Evolutionary conservation across 1,140 invertebrate genomes (phyloP).

Genomic region (Drosophila nikananu): DNA sequence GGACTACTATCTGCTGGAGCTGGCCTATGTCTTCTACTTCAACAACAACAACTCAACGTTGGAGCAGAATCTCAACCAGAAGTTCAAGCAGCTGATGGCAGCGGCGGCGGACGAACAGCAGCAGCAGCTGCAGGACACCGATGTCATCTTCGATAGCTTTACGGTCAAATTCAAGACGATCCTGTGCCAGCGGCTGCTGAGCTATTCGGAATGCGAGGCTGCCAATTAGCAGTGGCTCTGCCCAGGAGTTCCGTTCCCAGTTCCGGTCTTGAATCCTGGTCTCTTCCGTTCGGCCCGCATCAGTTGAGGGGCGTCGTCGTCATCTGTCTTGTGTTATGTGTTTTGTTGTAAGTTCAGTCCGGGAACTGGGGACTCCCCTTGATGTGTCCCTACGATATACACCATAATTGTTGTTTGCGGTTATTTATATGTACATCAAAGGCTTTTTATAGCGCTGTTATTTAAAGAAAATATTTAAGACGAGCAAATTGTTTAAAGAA

Average conservation of each 20-base stretch:
- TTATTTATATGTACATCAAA: constrained; percentile 69
- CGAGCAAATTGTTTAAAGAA: constrained; percentile 77
- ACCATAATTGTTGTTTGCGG: constrained; percentile 77
- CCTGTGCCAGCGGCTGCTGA: constrained; percentile 81
- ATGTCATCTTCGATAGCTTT: constrained; percentile 82
- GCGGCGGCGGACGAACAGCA: constrained; percentile 53
- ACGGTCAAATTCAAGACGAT: constrained; percentile 84
- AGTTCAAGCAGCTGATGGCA: constrained; percentile 79
- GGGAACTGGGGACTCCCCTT: constrained; percentile 25
- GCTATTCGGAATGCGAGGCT: constrained; percentile 71
- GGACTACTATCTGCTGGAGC: constrained; percentile 82
- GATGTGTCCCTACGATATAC: constrained; percentile 35
- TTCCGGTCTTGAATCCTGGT: constrained; percentile 33
- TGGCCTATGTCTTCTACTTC: constrained; percentile 84
- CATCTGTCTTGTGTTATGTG: constrained; percentile 43
- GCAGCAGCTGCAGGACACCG: constrained; percentile 68
- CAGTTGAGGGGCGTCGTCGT: constrained; percentile 46
- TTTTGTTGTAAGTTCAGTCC: constrained; percentile 55
- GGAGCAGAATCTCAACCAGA: constrained; percentile 82
- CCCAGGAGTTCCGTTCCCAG: constrained; percentile 26
- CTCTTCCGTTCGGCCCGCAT: constrained; percentile 39
- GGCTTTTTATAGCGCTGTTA: constrained; percentile 80
- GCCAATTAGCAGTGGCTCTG: constrained; percentile 61
- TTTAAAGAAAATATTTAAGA: constrained; percentile 66
- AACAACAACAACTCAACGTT: constrained; percentile 84